Evolutionary conservation across 2,113 vertebrate genomes (phyloP), one percentile per base, ranked within the genome.

Genomic region (Corvus cornix): DNA sequence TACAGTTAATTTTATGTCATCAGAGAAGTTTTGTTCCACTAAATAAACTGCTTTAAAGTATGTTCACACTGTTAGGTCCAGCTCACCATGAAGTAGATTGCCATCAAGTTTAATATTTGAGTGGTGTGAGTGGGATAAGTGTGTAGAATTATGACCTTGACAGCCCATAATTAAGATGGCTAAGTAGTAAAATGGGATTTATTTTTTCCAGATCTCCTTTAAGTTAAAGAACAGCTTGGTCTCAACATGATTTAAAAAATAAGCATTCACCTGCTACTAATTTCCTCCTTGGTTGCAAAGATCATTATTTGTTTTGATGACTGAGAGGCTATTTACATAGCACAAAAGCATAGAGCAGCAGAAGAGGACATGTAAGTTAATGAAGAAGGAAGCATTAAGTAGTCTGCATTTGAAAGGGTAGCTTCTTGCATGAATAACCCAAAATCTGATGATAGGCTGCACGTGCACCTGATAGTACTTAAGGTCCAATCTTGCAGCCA

Each of bases 361-460:
- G 91, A 96, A 96, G 94, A 96, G 95, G 94, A 97, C 96, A 96
- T 97, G 93, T 96, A 97, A 96, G 94, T 96, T 97, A 96, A 96
- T 97, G 94, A 96, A 96, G 95, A 97, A 96, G 94, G 96, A 96
- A 96, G 94, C 95, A 95, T 95, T 95, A 96, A 97, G 91, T 87
- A 96, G 95, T 96, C 93, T 97, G 95, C 94, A 96, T 96, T 96
- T 97, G 94, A 95, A 96, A 97, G 95, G 84, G 56, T 96, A 83
- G 95, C 87, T 96, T 95, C 95, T 96, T 96, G 86, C 84, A 95
- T 97, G 96, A 96, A 96, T 97, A 96, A 97, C 89, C 93, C 94
- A 95, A 97, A 96, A 95, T 96, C 93, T 97, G 94, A 95, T 96
- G 96, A 96, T 96, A 96, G 95, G 94, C 87, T 96, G 95, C 94